Evolutionary conservation across 1,140 invertebrate species (phyloP), one percentile per base, ranked within the genome.

Genomic region (Drosophila chauvacae): DNA sequence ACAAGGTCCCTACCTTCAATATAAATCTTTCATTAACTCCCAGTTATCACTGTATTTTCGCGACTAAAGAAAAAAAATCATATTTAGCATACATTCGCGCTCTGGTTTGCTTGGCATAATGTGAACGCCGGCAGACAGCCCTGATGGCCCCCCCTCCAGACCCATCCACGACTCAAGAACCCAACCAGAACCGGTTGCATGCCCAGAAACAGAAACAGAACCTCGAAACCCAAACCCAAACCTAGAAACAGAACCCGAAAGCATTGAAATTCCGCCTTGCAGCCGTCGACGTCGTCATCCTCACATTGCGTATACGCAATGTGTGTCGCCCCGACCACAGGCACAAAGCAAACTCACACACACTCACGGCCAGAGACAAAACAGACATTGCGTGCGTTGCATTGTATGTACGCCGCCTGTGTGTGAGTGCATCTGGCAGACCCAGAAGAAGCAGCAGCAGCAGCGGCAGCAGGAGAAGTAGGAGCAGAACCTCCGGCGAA

Each of bases 61-160:
- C 35, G 53, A 28, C 66, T 59, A 50, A 26, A 56, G 56, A 50
- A 86, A 90, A 23, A 50, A 86, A 90, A 91, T 74, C 87, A 62
- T 91, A 91, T 91, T 91, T 91, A 91, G 87, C 88, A 91, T 91
- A 91, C 88, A 80, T 91, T 91, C 83, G 88, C 83, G 65, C 66
- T 59, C 66, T 59, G 82, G 69, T 76, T 48, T 48, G 70, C 78
- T 69, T 86, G 82, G 78, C 78, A 86, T 85, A 85, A 85, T 85
- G 75, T 79, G 65, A 75, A 62, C 68, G 82, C 82, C 66, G 45
- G 45, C 82, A 79, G 82, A 81, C 69, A 81, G 60, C 75, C 33
- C 59, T 71, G 42, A 48, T 71, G 65, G 47, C 45, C 26, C 39
- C 58, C 58, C 48, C 13, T 16, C 26, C 44, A 41, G 41, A 57